Base-by-base conservation (phyloP, 2,797 vertebrate species). In the Ptychadena robeensis region DNA sequence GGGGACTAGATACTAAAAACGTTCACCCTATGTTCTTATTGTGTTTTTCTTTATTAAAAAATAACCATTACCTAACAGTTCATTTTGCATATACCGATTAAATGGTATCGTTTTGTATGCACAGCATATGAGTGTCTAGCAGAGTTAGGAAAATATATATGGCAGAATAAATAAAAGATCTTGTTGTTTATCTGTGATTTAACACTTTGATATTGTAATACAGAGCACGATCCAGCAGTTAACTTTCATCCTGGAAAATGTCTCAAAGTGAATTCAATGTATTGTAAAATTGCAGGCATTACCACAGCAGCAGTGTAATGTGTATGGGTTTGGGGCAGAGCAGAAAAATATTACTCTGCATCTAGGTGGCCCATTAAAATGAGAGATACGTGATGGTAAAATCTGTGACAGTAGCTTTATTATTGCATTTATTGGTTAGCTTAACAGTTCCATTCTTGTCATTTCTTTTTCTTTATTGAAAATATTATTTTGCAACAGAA, bases 381-480 rank as follows among this genome's bases (percentile, higher is more conserved):
- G 40, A 65, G 37, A 57, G 38, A 53, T 73, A 67, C 28, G 31
- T 27, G 37, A 72, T 70, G 28, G 27, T 70, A 27, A 76, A 69
- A 69, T 35, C n/a, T 65, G 38, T 35, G 71, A 61, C 30, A 73
- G n/a, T 65, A 44, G 31, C 57, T 73, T 40, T 79, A 66, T 70
- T 57, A 37, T 65, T 30, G 31, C n/a, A 61, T 74, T n/a, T 14
- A 14, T 53, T 68, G 80, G 18, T 69, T 75, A 57, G 48, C 11
- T 66, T 66, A 64, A 72, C 61, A 83, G 32, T 32, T 73, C 18
- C 69, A 79, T 79, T 79, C 63, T 53, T 57, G 38, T 65, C 68
- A 79, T 79, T 79, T 61, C n/a, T 66, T 67, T 79, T 25, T 6
- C 18, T 63, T 32, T 44, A 79, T 77, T 53, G 32, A 73, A 83